Evolutionary conservation across 2,797 vertebrate genomes (phyloP), one percentile per base, ranked within the genome.

Genomic region (Triplophysa yarkandensis): DNA sequence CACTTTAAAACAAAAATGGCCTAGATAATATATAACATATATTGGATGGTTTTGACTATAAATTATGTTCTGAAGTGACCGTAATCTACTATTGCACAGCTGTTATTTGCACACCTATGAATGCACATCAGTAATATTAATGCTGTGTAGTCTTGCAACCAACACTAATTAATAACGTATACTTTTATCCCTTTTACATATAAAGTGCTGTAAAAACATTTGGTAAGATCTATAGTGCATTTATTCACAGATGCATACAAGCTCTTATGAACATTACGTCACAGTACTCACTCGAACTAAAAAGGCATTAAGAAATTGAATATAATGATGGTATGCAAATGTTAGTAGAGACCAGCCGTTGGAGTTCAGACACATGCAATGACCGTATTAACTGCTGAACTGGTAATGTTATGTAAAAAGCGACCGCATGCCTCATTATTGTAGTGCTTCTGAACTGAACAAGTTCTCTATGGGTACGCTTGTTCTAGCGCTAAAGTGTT

Each of bases 401-500:
- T 11, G 7, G 54, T 67, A 6, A 69, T 19, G 50, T 58, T 32
- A 39, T 46, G 21, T 61, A 8, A 27, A 41, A 61, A 44, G 41
- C 61, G 71, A 50, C 43, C 23, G 36, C 19, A 39, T 34, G 50
- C 48, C 44, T 58, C 50, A 58, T 52, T 70, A 58, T 39, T 27
- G 8, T 54, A 46, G 16, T 8, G 36, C 44, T 64, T 65, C 41
- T 55, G 76, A 76, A 34, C 39, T 71, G n/a, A 63, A 68, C 36
- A 54, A 11, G 67, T 81, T 74, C 74, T 65, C 75, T 79, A 30
- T 27, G 39, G 54, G 65, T 76, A 77, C 73, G 69, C 80, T 74
- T 81, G 66, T 81, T 39, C 44, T 55, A 77, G 82, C 61, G 69
- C 61, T 57, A 70, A 58, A 25, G 61, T 23, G 54, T 25, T 60